Evolutionary conservation across 2,888 invertebrate species (phyloP), one percentile per base, ranked within the genome.

Genomic region (Subacronicta megacephala): DNA sequence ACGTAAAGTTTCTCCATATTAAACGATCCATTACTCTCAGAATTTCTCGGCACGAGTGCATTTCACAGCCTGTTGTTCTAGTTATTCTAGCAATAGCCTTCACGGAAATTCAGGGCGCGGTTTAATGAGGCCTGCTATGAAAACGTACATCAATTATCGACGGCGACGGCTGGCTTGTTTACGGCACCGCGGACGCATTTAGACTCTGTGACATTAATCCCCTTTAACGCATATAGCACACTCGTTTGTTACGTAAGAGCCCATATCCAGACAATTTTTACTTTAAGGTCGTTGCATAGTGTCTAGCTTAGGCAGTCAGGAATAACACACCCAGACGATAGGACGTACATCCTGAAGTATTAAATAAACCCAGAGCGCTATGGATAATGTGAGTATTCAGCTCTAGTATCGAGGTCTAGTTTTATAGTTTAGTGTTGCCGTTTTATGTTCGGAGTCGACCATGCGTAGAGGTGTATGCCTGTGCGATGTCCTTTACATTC

Each of bases 101-200:
- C 90, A 82, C 75, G 80, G 72, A 81, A 86, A 92, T 93, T 85
- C 88, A 89, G 92, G 89, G 90, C 93, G 87, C 85, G 85, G 86
- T 90, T 88, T 93, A 93, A 94, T 92, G 93, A 94, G 90, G 88
- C 82, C 78, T 84, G 85, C 83, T 84, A 91, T 89, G 91, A 89
- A 90, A 93, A 90, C 88, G 91, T 88, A 89, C 89, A 88, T 93
- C 93, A 93, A 93, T 94, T 93, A 93, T 92, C 93, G 92, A 88
- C 88, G 84, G 89, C 83, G 88, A 88, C 87, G 86, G 87, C 81
- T 77, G 83, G 82, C 87, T 88, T 92, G 92, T 93, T 93, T 93
- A 92, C 92, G 84, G 89, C 86, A 87, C 75, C 87, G 83, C 81
- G 90, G 88, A 90, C 92, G 90, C 91, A 91, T 93, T 90, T 93